These are phyloP conservation scores for Synodontis membranacea DNA, from an alignment of 2,113 vertebrate genomes.

Conservation along the genomic window DNA sequence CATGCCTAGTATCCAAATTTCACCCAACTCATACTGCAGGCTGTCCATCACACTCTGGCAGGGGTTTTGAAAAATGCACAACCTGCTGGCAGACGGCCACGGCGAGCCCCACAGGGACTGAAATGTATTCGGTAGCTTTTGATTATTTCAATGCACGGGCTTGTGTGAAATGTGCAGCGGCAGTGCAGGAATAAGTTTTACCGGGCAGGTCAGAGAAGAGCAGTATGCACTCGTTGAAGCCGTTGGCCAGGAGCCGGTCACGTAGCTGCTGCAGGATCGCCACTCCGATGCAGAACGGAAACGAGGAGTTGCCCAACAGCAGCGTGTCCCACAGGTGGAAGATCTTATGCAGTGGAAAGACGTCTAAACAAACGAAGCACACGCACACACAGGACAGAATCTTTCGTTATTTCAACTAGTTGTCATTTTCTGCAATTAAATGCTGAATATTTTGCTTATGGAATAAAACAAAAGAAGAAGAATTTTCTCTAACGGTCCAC, in stretches of 20 bases:
- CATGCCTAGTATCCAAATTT: neutral
- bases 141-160: neutral
- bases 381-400: neutral
- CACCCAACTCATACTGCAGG: neutral
- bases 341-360: conserved; percentile 98
- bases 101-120: neutral
- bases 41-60: neutral
- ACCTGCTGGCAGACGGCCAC: neutral
- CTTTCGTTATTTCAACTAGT: too few species aligned
- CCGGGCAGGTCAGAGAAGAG: conserved; percentile 98
- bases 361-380: conserved; percentile 75
- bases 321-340: conserved; percentile 98
- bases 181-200: conserved; percentile 55
- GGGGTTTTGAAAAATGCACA: neutral
- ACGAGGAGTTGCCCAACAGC: conserved; percentile 94
- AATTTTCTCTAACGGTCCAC: too few species aligned
- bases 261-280: conserved; percentile 94
- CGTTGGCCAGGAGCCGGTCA: conserved; percentile 91
- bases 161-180: neutral
- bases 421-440: too few species aligned
- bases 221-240: conserved; percentile 98
- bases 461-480: too few species aligned
- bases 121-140: neutral
- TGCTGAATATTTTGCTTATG: too few species aligned
- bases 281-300: conserved; percentile 96